A percentile compares a stretch with the other conserved stretches of the same genome.
These are phyloP conservation scores for Lasioglossum baleicum DNA, from an alignment of 1,140 invertebrate genomes.

Conservation along the genomic window DNA sequence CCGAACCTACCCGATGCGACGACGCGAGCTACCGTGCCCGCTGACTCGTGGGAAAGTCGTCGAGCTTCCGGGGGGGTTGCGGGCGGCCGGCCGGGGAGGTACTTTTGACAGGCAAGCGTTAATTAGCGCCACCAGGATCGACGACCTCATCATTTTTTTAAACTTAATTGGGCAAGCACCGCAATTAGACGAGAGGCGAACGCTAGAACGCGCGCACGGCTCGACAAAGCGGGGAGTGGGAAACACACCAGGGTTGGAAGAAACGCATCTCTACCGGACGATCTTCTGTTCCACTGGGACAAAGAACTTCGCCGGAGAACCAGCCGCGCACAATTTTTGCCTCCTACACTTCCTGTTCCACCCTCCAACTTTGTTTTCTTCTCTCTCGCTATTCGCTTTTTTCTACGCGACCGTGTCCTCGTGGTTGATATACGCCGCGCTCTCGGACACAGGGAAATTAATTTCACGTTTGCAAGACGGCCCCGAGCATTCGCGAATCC, in stretches of 20 bases:
- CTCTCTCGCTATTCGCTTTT: background rate
- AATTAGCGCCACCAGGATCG: constrained; percentile 55
- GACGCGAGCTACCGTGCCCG: constrained; percentile 3
- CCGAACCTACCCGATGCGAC: constrained; percentile 57
- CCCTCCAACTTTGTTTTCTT: constrained; percentile 2
- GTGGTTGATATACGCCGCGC: background rate
- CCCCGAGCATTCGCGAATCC: constrained; percentile 8
- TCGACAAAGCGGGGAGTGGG: background rate
- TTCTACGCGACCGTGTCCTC: background rate
- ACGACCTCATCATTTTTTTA: constrained; percentile 50
- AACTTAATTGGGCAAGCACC: constrained; percentile 51
- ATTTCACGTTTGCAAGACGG: constrained; percentile 38
- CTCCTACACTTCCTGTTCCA: background rate
- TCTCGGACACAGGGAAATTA: constrained; percentile 28
- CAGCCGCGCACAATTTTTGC: background rate
- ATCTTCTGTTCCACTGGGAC: constrained; percentile 15
- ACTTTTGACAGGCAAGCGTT: constrained; percentile 60
- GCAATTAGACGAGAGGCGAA: constrained; percentile 37
- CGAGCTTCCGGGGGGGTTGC: background rate
- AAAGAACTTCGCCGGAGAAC: constrained; percentile 3
- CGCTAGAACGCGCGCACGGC: background rate
- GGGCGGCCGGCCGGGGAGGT: background rate
- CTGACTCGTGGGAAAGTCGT: constrained; percentile 57
- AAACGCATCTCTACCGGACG: constrained; percentile 2
- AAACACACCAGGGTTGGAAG: background rate